These are phyloP conservation scores for Dryomyza anilis DNA, from an alignment of 2,888 invertebrate genomes.

Conservation along the genomic window DNA sequence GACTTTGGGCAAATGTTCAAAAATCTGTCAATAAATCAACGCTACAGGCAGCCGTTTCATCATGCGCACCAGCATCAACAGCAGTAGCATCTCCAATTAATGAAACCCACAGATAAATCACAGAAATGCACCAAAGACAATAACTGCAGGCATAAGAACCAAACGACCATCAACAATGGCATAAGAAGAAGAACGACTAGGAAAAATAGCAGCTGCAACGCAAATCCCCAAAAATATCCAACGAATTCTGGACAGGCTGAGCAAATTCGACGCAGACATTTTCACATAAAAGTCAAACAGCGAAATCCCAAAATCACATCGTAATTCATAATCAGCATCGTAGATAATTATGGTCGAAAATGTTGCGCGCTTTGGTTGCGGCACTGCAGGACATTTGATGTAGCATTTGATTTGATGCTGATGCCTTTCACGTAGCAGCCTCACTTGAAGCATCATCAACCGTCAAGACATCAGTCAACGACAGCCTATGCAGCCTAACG, in stretches of 20 bases:
- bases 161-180: neutral
- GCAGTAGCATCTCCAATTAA: too few relatives aligned
- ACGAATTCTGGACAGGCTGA: conserved; percentile 8
- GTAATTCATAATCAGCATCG: conserved; percentile 21
- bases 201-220: too few relatives aligned
- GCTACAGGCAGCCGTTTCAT: too few relatives aligned
- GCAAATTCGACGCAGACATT: conserved; percentile 22
- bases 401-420: neutral
- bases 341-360: neutral
- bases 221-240: too few relatives aligned
- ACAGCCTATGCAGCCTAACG: neutral
- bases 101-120: too few relatives aligned
- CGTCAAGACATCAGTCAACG: neutral
- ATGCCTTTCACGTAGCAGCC: too few relatives aligned
- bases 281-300: conserved; percentile 24
- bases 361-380: neutral
- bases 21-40: too few relatives aligned
- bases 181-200: neutral
- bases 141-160: too few relatives aligned
- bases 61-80: too few relatives aligned
- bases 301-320: conserved; percentile 14
- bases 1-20: too few relatives aligned
- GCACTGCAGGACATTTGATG: neutral
- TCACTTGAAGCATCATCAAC: too few relatives aligned
- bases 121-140: too few relatives aligned